Evolutionary conservation across 1,140 invertebrate species (phyloP).

Genomic region (Zaprionus davidi): DNA sequence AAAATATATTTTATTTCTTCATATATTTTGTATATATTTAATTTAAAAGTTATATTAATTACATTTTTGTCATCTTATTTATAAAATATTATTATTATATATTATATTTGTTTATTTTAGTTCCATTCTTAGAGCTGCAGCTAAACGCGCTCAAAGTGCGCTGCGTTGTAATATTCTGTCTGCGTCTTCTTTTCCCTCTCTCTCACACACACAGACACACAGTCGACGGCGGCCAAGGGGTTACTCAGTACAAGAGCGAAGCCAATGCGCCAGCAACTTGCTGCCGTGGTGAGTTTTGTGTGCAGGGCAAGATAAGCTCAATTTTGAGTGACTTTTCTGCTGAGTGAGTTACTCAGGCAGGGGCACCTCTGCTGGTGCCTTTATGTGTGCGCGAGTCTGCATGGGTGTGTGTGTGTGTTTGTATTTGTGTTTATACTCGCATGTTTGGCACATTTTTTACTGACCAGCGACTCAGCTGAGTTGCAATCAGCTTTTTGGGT

Average conservation of each 20-base stretch:
- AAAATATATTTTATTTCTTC: conserved; percentile 29
- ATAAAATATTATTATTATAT: no score
- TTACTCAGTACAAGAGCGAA: conserved; percentile 27
- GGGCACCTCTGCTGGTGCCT: conserved; percentile 30
- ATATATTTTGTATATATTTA: conserved; percentile 4
- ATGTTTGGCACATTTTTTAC: conserved; percentile 42
- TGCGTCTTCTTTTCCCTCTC: neutral
- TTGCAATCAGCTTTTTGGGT: conserved; percentile 24
- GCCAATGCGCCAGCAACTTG: conserved; percentile 46
- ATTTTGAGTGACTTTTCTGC: conserved; percentile 44
- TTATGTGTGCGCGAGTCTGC: neutral
- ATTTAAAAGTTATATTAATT: neutral
- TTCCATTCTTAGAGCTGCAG: neutral
- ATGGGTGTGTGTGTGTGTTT: neutral
- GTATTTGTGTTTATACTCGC: conserved; percentile 3
- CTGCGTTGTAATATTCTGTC: conserved; percentile 2
- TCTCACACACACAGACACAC: conserved; percentile 16
- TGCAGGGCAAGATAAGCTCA: conserved; percentile 29
- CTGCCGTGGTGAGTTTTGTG: conserved; percentile 61
- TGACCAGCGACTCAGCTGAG: conserved; percentile 10
- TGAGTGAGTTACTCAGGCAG: conserved; percentile 49
- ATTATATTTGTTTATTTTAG: no score
- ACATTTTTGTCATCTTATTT: neutral
- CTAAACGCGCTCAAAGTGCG: conserved; percentile 45
- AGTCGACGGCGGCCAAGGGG: conserved; percentile 28